Evolutionary conservation across 2,888 invertebrate genomes (phyloP).

Genomic region (Plemyria rubiginata): DNA sequence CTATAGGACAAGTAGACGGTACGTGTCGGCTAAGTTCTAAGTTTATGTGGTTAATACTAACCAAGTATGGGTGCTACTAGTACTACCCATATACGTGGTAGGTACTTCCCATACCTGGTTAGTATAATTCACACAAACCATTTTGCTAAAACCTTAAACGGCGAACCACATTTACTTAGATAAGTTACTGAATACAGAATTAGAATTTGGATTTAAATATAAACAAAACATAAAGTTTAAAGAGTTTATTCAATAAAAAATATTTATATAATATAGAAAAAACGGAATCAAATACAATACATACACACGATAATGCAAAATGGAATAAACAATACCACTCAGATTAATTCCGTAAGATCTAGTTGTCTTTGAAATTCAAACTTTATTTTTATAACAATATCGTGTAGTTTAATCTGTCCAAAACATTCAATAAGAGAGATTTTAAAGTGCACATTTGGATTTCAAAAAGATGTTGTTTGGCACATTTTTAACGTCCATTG

Average conservation of each 20-base stretch:
- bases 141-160: too few relatives aligned
- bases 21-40: too few relatives aligned
- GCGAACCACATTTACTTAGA: too few relatives aligned
- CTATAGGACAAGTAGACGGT: too few relatives aligned
- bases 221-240: conserved; percentile 41
- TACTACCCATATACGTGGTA: too few relatives aligned
- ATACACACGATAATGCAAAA: conserved; percentile 68
- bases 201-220: neutral
- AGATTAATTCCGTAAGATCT: conserved; percentile 52
- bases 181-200: too few relatives aligned
- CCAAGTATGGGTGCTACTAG: too few relatives aligned
- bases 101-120: too few relatives aligned
- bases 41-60: too few relatives aligned
- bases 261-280: conserved; percentile 63
- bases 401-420: neutral
- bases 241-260: conserved; percentile 63
- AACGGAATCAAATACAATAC: conserved; percentile 67
- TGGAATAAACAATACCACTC: conserved; percentile 68
- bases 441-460: neutral
- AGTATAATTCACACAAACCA: too few relatives aligned
- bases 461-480: neutral
- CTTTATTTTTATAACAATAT: conserved; percentile 23
- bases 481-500: conserved; percentile 14
- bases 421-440: conserved; percentile 1
- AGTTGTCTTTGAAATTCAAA: conserved; percentile 31